Base-by-base conservation (phyloP, 2,797 vertebrate species). In the Sylvilagus floridanus region DNA sequence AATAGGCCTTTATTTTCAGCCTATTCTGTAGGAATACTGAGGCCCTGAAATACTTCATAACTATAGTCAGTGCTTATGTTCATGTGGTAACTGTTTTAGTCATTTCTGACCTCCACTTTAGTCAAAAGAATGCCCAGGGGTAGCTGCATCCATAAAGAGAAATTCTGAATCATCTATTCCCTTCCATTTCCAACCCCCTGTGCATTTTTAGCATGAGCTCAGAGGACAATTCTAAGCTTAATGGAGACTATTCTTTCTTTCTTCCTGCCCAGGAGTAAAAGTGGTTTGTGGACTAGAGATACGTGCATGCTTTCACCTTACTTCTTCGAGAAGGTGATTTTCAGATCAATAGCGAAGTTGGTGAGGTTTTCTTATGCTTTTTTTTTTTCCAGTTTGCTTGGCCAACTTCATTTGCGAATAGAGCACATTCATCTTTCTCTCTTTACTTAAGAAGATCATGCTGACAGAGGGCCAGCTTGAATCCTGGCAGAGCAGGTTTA, bases 321-420 rank as follows among this genome's bases (percentile, higher is more conserved):
- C 76, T 79, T 57, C 89, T 94, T 94, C 16, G 1, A 37, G 68
- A 94, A 97, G 92, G 83, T 95, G 87, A 95, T 91, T 96, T 90
- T 93, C 65, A 79, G 50, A 90, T 94, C 84, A 68, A 50, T 28
- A 63, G 60, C 72, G 35, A 88, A 84, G 65, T 7, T 82, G 32
- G 19, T 57, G 32, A 88, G 60, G 60, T 7, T 90, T 88, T 63
- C 0, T 47, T 52, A 26, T 75, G 42, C 22, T 60, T 79, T 75
- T n/a, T 37, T 52, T 28, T 3, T 0, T 5, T 14, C 21, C 81
- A 26, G 28, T 78, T 77, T 79, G 13, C 47, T 71, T 84, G 42
- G 69, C 52, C 66, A 87, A 17, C 32, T 72, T 79, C 81, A n/a
- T 63, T 32, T 85, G 50, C 73, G 52, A 47, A 66, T 17, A 14